phyloP scores from a whole-genome alignment of 2,888 invertebrate genomes.

The Lepidocyrtinus sp. region DNA sequence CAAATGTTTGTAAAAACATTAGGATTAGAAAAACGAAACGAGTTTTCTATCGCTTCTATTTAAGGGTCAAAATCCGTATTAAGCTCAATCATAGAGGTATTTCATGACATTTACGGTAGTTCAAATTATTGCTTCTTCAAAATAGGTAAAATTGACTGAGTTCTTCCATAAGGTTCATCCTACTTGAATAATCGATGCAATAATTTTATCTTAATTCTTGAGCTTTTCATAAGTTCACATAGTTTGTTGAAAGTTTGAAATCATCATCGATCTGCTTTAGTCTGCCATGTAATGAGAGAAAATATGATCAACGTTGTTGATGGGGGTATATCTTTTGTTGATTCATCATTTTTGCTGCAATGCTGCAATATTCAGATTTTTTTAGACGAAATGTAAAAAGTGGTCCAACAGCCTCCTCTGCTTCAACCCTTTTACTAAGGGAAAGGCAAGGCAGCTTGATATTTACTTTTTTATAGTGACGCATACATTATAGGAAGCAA shows the following conservation, averaged over 20 bases:
- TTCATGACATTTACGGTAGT: not conserved
- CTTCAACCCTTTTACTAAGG: too few relatives aligned
- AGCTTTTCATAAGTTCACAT: too few relatives aligned
- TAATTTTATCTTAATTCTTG: too few relatives aligned
- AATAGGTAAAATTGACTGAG: not conserved
- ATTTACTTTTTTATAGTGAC: too few relatives aligned
- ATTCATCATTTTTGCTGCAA: slow-evolving; percentile 2
- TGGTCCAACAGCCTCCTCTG: slow-evolving; percentile 36
- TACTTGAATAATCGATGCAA: too few relatives aligned
- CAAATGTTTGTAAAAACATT: not conserved
- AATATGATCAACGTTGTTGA: not conserved
- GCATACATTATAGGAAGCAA: slow-evolving; percentile 2
- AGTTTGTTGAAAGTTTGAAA: too few relatives aligned
- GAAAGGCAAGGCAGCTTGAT: too few relatives aligned
- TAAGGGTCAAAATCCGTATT: not conserved
- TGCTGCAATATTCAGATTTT: slow-evolving; percentile 41
- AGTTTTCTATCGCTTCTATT: not conserved
- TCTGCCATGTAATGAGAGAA: not conserved
- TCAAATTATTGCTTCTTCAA: not conserved
- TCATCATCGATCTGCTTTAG: too few relatives aligned
- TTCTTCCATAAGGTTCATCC: too few relatives aligned
- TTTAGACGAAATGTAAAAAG: slow-evolving; percentile 39
- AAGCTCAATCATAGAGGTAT: not conserved
- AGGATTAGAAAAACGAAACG: not conserved
- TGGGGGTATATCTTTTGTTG: slow-evolving; percentile 11